phyloP scores from a whole-genome alignment of 2,797 vertebrate genomes.

The Rhyacichthys aspro region DNA sequence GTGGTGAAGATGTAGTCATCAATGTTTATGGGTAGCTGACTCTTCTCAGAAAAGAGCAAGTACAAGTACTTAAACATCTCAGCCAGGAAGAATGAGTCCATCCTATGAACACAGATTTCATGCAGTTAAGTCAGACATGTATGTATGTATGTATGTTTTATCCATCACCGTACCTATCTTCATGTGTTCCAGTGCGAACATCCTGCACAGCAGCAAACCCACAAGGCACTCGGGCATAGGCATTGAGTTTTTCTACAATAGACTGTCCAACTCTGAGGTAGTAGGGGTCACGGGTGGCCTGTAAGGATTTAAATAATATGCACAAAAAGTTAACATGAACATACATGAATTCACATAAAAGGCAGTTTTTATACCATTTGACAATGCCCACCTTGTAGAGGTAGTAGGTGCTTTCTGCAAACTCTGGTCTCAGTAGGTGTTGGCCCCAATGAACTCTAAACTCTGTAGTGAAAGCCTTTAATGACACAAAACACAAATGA shows the following conservation, averaged over 20 bases:
- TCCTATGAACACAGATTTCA: conserved; percentile 58
- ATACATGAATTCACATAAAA: not conserved
- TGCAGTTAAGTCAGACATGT: not conserved
- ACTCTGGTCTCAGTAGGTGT: conserved; percentile 85
- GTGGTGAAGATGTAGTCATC: conserved; percentile 87
- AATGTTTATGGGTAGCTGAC: conserved; percentile 80
- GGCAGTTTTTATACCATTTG: no score
- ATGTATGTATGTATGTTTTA: no score
- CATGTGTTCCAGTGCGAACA: conserved; percentile 84
- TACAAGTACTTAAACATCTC: conserved; percentile 90
- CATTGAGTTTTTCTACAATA: conserved; percentile 85
- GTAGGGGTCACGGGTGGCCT: conserved; percentile 87
- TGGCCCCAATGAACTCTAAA: conserved; percentile 88
- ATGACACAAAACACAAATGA: conserved; percentile 1
- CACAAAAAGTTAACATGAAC: no score
- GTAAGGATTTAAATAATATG: conserved; percentile 5
- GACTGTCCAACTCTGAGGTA: conserved; percentile 88
- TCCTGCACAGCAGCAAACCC: conserved; percentile 87
- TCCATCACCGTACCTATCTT: conserved; percentile 78
- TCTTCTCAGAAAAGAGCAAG: conserved; percentile 85
- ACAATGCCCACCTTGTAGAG: conserved; percentile 80
- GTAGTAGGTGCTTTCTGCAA: conserved; percentile 88
- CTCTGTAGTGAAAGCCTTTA: conserved; percentile 85
- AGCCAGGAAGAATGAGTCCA: conserved; percentile 87
- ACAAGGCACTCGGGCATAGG: conserved; percentile 84